These are phyloP conservation scores for Stichodactyla mertensii DNA, from an alignment of 64 coral and sea anemone species.

Conservation along the genomic window DNA sequence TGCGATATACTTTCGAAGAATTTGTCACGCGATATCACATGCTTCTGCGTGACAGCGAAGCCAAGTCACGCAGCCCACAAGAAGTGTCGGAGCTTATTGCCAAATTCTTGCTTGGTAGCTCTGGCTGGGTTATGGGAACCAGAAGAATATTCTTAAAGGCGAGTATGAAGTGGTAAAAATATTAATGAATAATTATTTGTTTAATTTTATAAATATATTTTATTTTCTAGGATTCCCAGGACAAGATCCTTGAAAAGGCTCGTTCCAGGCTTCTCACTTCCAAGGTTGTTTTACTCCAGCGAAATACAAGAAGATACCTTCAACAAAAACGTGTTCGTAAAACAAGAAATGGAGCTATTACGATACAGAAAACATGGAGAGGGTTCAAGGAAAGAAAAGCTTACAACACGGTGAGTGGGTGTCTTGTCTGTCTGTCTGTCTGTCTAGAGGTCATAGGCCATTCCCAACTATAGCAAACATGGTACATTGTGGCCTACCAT, in stretches of 20 bases:
- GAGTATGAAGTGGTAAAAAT: background rate
- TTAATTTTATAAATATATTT: background rate
- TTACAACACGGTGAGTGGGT: constrained; percentile 19
- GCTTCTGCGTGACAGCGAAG: constrained; percentile 32
- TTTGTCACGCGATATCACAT: constrained; percentile 55
- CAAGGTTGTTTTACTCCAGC: constrained; percentile 44
- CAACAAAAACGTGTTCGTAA: background rate
- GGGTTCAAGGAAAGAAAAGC: constrained; percentile 17
- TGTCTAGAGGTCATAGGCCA: background rate
- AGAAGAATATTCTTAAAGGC: constrained; percentile 59
- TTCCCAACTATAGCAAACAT: background rate
- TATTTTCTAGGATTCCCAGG: constrained; percentile 38
- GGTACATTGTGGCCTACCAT: too few relatives aligned
- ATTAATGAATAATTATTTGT: background rate
- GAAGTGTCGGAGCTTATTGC: constrained; percentile 35
- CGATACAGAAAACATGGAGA: constrained; percentile 50
- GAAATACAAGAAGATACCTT: constrained; percentile 41
- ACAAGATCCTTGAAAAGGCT: constrained; percentile 35
- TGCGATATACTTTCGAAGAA: constrained; percentile 59
- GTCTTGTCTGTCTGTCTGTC: background rate
- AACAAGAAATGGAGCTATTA: constrained; percentile 25
- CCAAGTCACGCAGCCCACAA: background rate
- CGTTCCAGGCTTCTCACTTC: constrained; percentile 27
- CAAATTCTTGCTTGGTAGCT: constrained; percentile 6
- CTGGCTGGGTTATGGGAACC: constrained; percentile 40